Evolutionary conservation across 2,888 invertebrate genomes (phyloP), one percentile per base, ranked within the genome.

Genomic region (Morpho deidamia): DNA sequence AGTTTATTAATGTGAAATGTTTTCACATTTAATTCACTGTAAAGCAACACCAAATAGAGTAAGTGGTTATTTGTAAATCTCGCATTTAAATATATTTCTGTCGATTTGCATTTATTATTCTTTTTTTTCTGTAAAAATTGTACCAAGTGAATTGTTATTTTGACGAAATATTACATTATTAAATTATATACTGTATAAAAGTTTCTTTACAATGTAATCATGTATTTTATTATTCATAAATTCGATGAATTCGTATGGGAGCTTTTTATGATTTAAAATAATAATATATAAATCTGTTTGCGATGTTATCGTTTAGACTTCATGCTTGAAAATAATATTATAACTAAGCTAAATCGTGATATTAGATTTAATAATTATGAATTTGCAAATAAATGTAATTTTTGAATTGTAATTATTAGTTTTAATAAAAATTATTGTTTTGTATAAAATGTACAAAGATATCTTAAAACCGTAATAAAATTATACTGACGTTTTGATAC

Each of bases 401-500:
- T 87, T 89, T 84, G 83, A 81, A 85, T 83, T 88, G 88, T 89
- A 88, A 88, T 88, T 88, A 89, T 83, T 87, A 87, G 86, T 75
- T 67, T 63, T 86, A 86, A 86, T 75, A 78, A 78, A 82, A 81
- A 83, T 83, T 85, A 87, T 88, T 88, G 88, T 88, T 88, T 88
- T 89, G 87, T 89, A 89, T 86, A 87, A 88, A 81, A 80, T 86
- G 86, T 87, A 87, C 85, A 88, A 87, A 87, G 78, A 83, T 81
- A 83, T 88, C 86, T 85, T 83, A 81, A 76, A 82, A 80, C 75
- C 77, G 81, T 89, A 86, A 87, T 88, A 85, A 86, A 78, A 87
- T 86, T 89, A 89, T 89, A 89, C 87, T 77, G 88, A 89, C 81
- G 89, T 89, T 89, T 89, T 88, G 83, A 89, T 89, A 89, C 89